These are phyloP conservation scores for Selenia dentaria DNA, from an alignment of 2,888 invertebrate species.

Conservation along the genomic window DNA sequence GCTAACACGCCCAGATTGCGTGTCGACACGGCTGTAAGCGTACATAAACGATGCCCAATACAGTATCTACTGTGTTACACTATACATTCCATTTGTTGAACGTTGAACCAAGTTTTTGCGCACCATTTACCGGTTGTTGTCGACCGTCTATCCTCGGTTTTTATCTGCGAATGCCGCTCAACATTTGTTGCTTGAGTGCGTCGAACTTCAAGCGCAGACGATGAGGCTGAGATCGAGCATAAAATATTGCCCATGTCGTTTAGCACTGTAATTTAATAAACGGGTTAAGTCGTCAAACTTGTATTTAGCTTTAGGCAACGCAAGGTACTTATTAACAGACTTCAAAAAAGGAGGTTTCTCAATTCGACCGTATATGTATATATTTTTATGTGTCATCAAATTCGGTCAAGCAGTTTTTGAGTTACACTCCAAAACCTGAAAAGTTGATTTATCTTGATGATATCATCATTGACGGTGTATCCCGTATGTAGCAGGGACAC, in stretches of 20 bases:
- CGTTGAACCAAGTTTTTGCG: constrained; percentile 58
- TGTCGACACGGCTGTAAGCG: not conserved
- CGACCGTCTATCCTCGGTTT: constrained; percentile 34
- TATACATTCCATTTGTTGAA: not conserved
- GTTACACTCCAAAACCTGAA: no score
- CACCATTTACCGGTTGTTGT: constrained; percentile 40
- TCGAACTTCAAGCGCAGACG: constrained; percentile 16
- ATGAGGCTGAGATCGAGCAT: constrained; percentile 8
- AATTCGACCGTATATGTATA: no score
- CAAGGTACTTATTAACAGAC: no score
- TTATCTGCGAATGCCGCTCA: constrained; percentile 23
- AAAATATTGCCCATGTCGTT: constrained; percentile 2
- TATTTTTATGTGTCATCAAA: no score
- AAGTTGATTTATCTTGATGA: no score
- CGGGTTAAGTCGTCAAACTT: constrained; percentile 6
- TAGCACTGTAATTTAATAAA: constrained; percentile 6
- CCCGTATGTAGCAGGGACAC: no score
- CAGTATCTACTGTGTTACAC: no score
- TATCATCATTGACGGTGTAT: no score
- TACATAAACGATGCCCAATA: no score
- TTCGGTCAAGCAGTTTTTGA: no score
- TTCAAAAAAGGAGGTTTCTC: no score
- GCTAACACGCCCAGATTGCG: not conserved
- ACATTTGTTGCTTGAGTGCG: constrained; percentile 12
- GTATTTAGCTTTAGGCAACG: no score